Base-by-base conservation (phyloP, 1,140 invertebrate species). In the Adelges cooleyi region DNA sequence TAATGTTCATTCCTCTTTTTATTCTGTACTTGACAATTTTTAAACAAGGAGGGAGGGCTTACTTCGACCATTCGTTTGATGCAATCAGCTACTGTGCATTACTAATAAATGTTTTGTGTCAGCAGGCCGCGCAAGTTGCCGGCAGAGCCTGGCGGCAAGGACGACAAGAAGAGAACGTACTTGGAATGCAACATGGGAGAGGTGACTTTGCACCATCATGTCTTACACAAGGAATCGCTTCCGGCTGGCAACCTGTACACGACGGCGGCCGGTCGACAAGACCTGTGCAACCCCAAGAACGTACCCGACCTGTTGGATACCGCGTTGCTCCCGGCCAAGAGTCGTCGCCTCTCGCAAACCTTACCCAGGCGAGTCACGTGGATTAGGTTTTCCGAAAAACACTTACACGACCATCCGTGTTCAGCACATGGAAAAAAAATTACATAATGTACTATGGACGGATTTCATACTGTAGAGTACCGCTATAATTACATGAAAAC, bases 231-330 rank as follows among this genome's bases (percentile, higher is more conserved):
- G 54, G 71, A 74, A 49, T 59, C 69, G 2, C 68, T 72, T 18
- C 69, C 70, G 0, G 68, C 75, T 73, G 36, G 76, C 73, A 11
- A 75, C 77, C 44, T 80, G 78, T 72, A 71, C 77, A 82, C 75
- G 77, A 83, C 72, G 78, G 79, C 71, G 8, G 54, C 54, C 2
- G 54, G 54, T 1, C 22, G 54, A 20, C 54, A 62, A 3, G 25
- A 62, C 11, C 29, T 62, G 17, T 62, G 42, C 15, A 67, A 20
- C 42, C 42, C 56, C 10, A 50, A 62, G 50, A 81, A 80, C 71
- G 84, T 82, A 67, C 84, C 84, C 0, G 84, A 86, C 70, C 77
- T 85, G 13, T 76, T 86, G 69, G 83, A 84, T 73, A 52, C 65
- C 5, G n/a, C n/a, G n/a, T 66, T 52, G 36, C 9, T 51, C 18